phyloP scores from a whole-genome alignment of 2,888 invertebrate species.

The Pinctada fucata region DNA sequence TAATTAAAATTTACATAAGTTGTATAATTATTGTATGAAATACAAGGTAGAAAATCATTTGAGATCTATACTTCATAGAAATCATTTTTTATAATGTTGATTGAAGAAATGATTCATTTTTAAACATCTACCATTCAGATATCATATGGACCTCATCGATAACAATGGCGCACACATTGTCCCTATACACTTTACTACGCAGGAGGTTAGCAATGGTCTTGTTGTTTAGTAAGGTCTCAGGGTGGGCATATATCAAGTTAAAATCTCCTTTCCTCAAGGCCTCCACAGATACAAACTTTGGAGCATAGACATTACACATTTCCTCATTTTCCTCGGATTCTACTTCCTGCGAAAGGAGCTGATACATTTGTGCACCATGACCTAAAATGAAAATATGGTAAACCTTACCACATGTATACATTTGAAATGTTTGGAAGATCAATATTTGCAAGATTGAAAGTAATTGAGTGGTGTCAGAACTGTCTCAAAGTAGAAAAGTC shows the following conservation, averaged over 20 bases:
- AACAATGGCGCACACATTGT: conserved; percentile 10
- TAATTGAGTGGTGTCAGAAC: too few relatives aligned
- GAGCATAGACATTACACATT: neutral
- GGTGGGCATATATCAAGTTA: conserved; percentile 23
- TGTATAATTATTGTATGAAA: neutral
- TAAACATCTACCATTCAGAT: conserved; percentile 21
- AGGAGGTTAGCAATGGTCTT: conserved; percentile 2
- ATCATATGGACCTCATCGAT: conserved; percentile 35
- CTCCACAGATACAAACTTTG: neutral
- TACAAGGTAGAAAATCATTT: conserved; percentile 1
- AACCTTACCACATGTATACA: too few relatives aligned
- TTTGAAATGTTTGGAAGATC: too few relatives aligned
- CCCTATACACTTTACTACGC: conserved; percentile 8
- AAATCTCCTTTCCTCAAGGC: conserved; percentile 9
- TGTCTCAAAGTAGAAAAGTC: too few relatives aligned
- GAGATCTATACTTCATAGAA: neutral
- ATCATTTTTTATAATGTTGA: too few relatives aligned
- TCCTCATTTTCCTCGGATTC: conserved; percentile 9
- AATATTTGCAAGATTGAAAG: too few relatives aligned
- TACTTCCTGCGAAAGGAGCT: too few relatives aligned
- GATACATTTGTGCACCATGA: too few relatives aligned
- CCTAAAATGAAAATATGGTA: too few relatives aligned
- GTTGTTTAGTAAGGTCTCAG: conserved; percentile 18
- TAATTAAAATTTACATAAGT: too few relatives aligned
- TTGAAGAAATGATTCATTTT: neutral